Percentiles rank a stretch among this genome's conserved stretches.
These are phyloP conservation scores for Gymnocypris eckloni DNA, from an alignment of 2,797 vertebrate genomes.

Conservation along the genomic window DNA sequence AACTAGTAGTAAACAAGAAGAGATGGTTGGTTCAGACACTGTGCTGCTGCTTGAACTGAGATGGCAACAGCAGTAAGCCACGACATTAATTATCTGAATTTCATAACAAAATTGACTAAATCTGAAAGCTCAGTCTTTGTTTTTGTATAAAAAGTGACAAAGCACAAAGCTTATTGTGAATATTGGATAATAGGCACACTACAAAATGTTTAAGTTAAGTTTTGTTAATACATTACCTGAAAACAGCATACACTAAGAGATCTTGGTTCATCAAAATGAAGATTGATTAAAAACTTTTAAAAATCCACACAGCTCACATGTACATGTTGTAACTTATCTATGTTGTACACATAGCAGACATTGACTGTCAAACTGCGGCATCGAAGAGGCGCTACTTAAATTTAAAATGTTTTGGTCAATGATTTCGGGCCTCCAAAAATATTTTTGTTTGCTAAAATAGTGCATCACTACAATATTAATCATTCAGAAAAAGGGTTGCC, in stretches of 20 bases:
- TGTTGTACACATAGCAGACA: background rate
- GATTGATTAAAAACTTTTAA: background rate
- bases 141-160: background rate
- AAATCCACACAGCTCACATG: background rate
- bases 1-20: background rate
- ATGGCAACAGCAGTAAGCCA: background rate
- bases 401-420: background rate
- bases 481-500: background rate
- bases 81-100: background rate
- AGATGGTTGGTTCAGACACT: background rate
- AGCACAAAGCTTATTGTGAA: background rate
- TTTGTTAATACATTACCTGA: background rate
- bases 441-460: background rate
- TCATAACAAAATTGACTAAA: background rate
- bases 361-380: background rate
- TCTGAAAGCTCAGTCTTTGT: background rate
- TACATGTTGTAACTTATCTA: background rate
- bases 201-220: background rate
- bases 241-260: background rate
- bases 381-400: background rate
- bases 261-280: background rate
- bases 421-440: background rate
- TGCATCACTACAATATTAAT: slow-evolving; percentile 13
- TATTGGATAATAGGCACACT: background rate
- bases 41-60: background rate